Base-by-base conservation (phyloP, 2,113 vertebrate species). In the Pterocles orientalis region DNA sequence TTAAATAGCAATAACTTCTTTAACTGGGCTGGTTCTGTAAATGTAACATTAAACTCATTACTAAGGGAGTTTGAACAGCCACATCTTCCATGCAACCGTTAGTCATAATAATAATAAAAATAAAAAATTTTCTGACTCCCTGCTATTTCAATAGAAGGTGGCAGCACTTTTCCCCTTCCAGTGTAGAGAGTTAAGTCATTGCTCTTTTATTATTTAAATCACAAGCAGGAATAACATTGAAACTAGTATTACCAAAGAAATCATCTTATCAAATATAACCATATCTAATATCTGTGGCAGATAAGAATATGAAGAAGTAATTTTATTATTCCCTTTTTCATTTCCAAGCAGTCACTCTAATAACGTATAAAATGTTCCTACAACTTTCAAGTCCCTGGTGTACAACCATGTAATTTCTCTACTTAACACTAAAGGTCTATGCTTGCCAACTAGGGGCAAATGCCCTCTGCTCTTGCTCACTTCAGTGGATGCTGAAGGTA, bases 181-280 rank as follows among this genome's bases (percentile, higher is more conserved):
- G 6, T 23, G 39, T 60, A 73, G 21, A 45, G 3, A 80, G 26
- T 33, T 82, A 91, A 71, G 88, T 91, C 20, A 88, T 70, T 87
- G 78, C 21, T 94, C 5, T 92, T 94, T 72, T 58, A 72, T 86
- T 88, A 72, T 87, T 92, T 82, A 90, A 96, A 85, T 29, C 54
- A 90, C 24, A 83, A 54, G 25, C n/a, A 94, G 50, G 51, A 94
- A 69, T 69, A 89, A 82, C 26, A 43, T 5, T 56, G 58, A 45
- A 87, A 79, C 3, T 64, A 31, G 12, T 51, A 69, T 36, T 68
- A 85, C 7, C 29, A 80, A 72, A 72, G 54, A 72, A 82, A 85
- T 47, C 5, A 82, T 19, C 75, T 82, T 66, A 91, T 41, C 50
- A 62, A 76, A 43, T 50, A 47, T 11, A 77, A 61, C 25, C 33